Base-by-base conservation (phyloP, 2,888 invertebrate genomes). In the Automeris io region DNA sequence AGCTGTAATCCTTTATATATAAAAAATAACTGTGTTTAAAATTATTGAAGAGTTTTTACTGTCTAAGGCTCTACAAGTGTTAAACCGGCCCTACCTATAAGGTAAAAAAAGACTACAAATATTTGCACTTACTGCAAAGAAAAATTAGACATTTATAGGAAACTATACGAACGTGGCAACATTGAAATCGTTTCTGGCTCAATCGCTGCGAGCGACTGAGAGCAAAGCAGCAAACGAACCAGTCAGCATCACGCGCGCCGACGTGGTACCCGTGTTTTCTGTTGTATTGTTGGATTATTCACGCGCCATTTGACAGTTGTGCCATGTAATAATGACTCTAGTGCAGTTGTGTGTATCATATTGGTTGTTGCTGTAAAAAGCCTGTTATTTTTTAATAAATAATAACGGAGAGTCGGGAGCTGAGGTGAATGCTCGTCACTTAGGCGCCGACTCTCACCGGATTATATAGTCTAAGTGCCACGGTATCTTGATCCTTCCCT, bases 401-500 rank as follows among this genome's bases (percentile, higher is more conserved):
- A 71, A 70, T 71, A 68, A 58, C 69, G 66, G 65, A 59, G 61
- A 16, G 58, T 54, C 70, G 76, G 73, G 77, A 76, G 79, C 71
- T 66, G 78, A 83, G 85, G 85, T 85, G 79, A 86, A 86, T 70
- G 85, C 75, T 83, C 85, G 81, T 81, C 81, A 71, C 72, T 69
- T 74, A 79, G 81, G 79, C 81, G 83, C 80, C 80, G 76, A 78
- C 83, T 83, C 83, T 81, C 85, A 76, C 82, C 78, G 76, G 72
- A 72, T 59, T 74, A 77, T 82, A 85, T 85, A 85, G 85, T 86
- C 81, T 82, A 77, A 81, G 79, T 80, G 83, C 79, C 74, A 72
- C 80, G 80, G 82, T 78, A 81, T 85, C 85, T 82, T 82, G 74
- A 82, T 83, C 81, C 85, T 83, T 81, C 77, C 74, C 81, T 81